A percentile compares a stretch with the other conserved stretches of the same genome.
These are phyloP conservation scores for Hydrotaea cyrtoneurina DNA, from an alignment of 2,888 invertebrate species.

Conservation along the genomic window DNA sequence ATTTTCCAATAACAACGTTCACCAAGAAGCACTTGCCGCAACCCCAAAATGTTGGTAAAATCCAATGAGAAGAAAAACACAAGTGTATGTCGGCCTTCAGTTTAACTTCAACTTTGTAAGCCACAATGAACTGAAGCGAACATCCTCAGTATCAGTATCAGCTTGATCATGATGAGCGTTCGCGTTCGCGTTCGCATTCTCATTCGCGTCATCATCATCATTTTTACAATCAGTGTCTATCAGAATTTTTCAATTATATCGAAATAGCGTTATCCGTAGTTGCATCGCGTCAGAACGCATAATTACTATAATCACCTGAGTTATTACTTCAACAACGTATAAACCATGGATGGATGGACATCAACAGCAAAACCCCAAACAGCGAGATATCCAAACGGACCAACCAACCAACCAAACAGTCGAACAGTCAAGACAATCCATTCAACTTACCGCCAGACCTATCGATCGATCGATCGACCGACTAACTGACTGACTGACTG, in stretches of 20 bases:
- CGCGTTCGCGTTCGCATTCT: constrained; percentile 23
- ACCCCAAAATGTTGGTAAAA: too few relatives aligned
- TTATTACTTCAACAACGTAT: constrained; percentile 80
- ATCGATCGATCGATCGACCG: constrained; percentile 12
- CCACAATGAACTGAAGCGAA: too few relatives aligned
- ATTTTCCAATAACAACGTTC: not conserved
- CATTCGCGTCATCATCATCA: constrained; percentile 51
- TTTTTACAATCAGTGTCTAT: constrained; percentile 80
- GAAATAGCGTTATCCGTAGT: constrained; percentile 81
- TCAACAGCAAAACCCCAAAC: constrained; percentile 24
- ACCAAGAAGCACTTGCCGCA: constrained; percentile 9
- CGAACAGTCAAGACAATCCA: too few relatives aligned
- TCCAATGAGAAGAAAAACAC: constrained; percentile 49
- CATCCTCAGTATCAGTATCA: constrained; percentile 42
- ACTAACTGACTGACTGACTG: constrained; percentile 7
- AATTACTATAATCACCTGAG: constrained; percentile 82
- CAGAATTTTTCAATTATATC: constrained; percentile 82
- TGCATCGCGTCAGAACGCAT: constrained; percentile 81
- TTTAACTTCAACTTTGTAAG: constrained; percentile 2
- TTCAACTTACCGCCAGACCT: constrained; percentile 16
- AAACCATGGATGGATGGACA: constrained; percentile 61
- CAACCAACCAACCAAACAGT: constrained; percentile 24
- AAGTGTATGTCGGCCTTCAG: constrained; percentile 46
- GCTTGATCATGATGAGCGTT: constrained; percentile 1
- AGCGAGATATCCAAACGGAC: constrained; percentile 17